phyloP scores from a whole-genome alignment of 2,113 vertebrate species.

The Callopanchax toddi region DNA sequence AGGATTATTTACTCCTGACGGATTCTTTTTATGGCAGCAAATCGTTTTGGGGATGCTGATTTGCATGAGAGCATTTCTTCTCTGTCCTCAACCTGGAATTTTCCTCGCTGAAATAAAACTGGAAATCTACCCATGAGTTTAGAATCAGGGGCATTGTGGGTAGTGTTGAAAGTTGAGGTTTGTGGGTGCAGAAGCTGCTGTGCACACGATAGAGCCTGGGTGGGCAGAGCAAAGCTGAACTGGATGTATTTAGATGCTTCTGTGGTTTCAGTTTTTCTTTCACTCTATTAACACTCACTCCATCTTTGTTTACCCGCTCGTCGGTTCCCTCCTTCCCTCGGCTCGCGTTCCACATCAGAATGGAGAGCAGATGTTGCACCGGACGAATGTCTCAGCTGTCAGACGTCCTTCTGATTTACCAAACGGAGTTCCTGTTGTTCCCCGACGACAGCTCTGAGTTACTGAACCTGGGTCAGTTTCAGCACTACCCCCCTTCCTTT shows the following conservation, averaged over 20 bases:
- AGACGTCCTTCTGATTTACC: conserved; percentile 57
- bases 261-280: conserved; percentile 24
- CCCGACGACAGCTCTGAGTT: conserved; percentile 63
- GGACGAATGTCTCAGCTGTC: conserved; percentile 31
- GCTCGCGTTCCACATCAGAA: conserved; percentile 41
- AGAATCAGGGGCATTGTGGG: conserved; percentile 33
- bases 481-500: conserved; percentile 1
- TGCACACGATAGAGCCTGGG: conserved; percentile 35
- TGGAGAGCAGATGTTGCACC: conserved; percentile 66
- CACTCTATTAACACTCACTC: conserved; percentile 35
- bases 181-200: conserved; percentile 30
- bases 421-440: conserved; percentile 67
- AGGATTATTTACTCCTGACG: conserved; percentile 47
- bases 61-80: conserved; percentile 28
- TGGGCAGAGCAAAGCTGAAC: conserved; percentile 40
- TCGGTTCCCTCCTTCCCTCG: not conserved
- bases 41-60: conserved; percentile 8
- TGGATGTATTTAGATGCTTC: conserved; percentile 36
- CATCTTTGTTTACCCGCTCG: not conserved
- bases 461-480: conserved; percentile 29
- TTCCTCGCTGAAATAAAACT: conserved; percentile 31
- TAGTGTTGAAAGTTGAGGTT: conserved; percentile 45
- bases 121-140: conserved; percentile 4
- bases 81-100: conserved; percentile 40
- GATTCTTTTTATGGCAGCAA: conserved; percentile 24